A percentile compares a stretch with the other conserved stretches of the same genome.
Evolutionary conservation across 2,888 invertebrate genomes (phyloP).

Genomic region (Clepsis dumicolana): DNA sequence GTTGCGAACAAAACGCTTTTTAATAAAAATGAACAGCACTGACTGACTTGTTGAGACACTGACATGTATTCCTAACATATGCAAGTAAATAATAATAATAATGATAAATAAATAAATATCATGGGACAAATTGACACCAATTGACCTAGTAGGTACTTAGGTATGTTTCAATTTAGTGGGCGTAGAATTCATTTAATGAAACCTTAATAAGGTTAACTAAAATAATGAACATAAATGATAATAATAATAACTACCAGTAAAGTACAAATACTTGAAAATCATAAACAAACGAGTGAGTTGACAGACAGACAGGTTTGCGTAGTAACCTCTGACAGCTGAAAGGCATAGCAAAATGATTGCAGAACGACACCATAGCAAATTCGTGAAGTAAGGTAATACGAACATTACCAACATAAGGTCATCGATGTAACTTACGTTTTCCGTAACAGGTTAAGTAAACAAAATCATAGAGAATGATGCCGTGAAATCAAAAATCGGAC

Average conservation of each 20-base stretch:
- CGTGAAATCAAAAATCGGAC: conserved; percentile 67
- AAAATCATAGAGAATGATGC: conserved; percentile 65
- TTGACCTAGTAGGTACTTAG: too few species aligned
- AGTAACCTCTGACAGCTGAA: conserved; percentile 56
- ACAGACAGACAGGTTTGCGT: conserved; percentile 41
- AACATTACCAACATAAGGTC: conserved; percentile 50
- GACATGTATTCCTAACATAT: too few species aligned
- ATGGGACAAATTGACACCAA: too few species aligned
- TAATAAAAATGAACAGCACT: background rate
- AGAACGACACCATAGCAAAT: conserved; percentile 65
- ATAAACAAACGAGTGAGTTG: conserved; percentile 29
- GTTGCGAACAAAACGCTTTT: conserved; percentile 15
- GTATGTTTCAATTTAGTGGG: too few species aligned
- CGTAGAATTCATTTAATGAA: too few species aligned
- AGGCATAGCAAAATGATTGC: conserved; percentile 61
- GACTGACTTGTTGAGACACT: too few species aligned
- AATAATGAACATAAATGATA: background rate
- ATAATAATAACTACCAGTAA: background rate
- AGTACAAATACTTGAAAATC: conserved; percentile 17
- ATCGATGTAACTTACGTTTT: conserved; percentile 56
- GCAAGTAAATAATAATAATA: too few species aligned
- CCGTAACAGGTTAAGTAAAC: conserved; percentile 66
- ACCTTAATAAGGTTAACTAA: background rate
- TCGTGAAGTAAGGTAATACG: conserved; percentile 56
- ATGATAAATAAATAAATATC: too few species aligned